A percentile compares a stretch with the other conserved stretches of the same genome.
Conservation (phyloP, 2,888 invertebrate genomes). For the Plagiodera versicolora region DNA sequence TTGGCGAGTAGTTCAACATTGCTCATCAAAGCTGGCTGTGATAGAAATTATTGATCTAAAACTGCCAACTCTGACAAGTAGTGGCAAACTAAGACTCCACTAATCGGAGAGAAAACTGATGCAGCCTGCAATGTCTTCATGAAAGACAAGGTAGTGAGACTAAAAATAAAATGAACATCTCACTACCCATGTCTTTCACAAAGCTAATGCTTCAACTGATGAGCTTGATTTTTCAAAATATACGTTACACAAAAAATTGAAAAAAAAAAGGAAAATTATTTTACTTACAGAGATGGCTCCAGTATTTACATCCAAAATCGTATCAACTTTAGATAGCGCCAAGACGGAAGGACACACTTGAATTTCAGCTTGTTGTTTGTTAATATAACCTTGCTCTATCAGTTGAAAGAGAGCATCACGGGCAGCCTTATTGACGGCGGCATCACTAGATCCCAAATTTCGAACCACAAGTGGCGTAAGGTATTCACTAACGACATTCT, state of each 20-base stretch:
- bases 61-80: conserved; percentile 64
- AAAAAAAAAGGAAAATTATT: background rate
- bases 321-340: conserved; percentile 59
- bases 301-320: conserved; percentile 51
- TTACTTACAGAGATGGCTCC: conserved; percentile 62
- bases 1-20: conserved; percentile 58
- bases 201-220: conserved; percentile 56
- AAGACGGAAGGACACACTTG: conserved; percentile 67
- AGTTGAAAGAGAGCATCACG: conserved; percentile 65
- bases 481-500: conserved; percentile 60
- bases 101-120: conserved; percentile 2
- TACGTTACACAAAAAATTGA: background rate
- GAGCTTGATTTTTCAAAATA: background rate
- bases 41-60: conserved; percentile 74
- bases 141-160: conserved; percentile 99
- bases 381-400: conserved; percentile 66
- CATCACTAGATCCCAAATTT: conserved; percentile 63
- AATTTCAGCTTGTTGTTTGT: conserved; percentile 62
- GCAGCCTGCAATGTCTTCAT: conserved; percentile 62
- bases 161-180: conserved; percentile 73
- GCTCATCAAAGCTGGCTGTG: conserved; percentile 98
- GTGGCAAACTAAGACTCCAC: conserved; percentile 40
- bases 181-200: conserved; percentile 99
- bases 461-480: conserved; percentile 66
- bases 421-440: conserved; percentile 67